phyloP scores from a whole-genome alignment of 2,113 vertebrate species.

The Pelecanoides urinatrix region DNA sequence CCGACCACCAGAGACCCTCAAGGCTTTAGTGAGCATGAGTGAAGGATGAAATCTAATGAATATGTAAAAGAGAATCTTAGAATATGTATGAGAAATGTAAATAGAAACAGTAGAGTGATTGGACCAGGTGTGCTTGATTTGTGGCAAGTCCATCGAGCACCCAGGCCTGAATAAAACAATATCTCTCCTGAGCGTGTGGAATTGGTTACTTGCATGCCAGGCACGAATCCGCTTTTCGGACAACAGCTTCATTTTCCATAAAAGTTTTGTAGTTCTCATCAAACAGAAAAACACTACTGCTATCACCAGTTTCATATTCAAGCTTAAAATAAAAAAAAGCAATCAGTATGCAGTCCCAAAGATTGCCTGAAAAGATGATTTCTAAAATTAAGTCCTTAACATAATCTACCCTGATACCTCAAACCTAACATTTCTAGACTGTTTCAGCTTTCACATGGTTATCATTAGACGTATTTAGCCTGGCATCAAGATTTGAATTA shows the following conservation, averaged over 20 bases:
- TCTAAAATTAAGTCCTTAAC: conserved; percentile 45
- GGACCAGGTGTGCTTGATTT: no score
- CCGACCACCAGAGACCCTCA: no score
- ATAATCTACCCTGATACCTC: conserved; percentile 19
- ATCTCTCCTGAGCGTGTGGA: no score
- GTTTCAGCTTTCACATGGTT: neutral
- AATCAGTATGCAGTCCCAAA: conserved; percentile 38
- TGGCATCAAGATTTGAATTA: neutral
- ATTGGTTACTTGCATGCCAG: no score
- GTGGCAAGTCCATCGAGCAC: no score
- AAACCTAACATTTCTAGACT: conserved; percentile 9
- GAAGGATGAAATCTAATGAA: no score
- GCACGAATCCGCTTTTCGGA: no score
- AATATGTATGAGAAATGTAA: no score
- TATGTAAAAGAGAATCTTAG: no score
- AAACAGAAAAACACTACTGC: conserved; percentile 10
- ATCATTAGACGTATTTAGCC: neutral
- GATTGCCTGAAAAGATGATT: conserved; percentile 20
- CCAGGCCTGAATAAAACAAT: no score
- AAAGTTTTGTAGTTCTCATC: neutral
- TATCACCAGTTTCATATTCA: neutral
- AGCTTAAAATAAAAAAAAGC: conserved; percentile 48
- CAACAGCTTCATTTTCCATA: neutral
- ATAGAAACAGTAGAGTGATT: no score
- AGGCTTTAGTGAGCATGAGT: no score